Conservation (phyloP, 53 echinoderm and acorn worm species). For the Echinometra lucunter region DNA sequence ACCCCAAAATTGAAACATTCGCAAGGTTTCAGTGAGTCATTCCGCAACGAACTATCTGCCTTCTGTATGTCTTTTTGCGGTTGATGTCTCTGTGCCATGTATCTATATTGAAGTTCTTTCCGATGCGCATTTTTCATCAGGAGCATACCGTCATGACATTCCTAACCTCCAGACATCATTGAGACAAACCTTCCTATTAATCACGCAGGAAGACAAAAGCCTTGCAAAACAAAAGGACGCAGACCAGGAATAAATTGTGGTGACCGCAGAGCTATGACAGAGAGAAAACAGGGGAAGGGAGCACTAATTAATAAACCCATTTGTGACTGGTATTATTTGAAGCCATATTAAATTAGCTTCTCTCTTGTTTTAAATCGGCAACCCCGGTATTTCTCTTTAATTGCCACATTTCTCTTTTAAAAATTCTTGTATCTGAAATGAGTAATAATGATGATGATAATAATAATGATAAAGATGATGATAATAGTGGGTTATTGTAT, state of each 20-base stretch:
- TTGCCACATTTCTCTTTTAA: too few relatives aligned
- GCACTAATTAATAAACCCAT: too few relatives aligned
- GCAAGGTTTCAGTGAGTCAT: neutral
- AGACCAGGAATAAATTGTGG: neutral
- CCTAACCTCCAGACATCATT: slow-evolving; percentile 45
- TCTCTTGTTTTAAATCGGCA: too few relatives aligned
- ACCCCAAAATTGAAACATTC: neutral
- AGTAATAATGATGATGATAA: too few relatives aligned
- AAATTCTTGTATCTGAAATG: too few relatives aligned
- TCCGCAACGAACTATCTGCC: neutral
- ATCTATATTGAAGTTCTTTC: neutral
- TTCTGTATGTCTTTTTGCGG: neutral
- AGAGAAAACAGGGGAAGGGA: neutral
- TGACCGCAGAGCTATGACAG: slow-evolving; percentile 23
- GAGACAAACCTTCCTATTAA: slow-evolving; percentile 33
- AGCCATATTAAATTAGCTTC: too few relatives aligned
- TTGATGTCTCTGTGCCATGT: neutral
- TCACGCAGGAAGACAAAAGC: slow-evolving; percentile 25
- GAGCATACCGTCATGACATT: neutral
- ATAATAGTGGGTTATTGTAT: too few relatives aligned
- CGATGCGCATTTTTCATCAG: neutral
- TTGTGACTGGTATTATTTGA: too few relatives aligned
- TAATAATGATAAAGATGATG: too few relatives aligned
- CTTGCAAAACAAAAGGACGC: neutral
- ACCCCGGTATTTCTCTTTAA: too few relatives aligned